These are phyloP conservation scores for Henricia sp. DNA, from an alignment of 53 echinoderm and acorn worm genomes.

Conservation along the genomic window DNA sequence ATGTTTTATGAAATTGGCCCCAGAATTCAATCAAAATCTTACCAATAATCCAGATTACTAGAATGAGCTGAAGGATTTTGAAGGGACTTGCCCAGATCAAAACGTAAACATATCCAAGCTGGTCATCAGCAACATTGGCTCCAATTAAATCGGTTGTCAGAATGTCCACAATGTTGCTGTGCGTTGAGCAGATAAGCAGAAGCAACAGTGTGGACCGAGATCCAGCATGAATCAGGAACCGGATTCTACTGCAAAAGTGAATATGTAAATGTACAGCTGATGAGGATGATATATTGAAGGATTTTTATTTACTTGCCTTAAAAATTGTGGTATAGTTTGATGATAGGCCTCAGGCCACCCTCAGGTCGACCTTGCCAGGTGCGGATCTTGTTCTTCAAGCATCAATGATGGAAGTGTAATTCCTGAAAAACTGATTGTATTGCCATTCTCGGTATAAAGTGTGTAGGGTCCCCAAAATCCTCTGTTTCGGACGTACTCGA, in stretches of 20 bases:
- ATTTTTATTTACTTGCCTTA: too few relatives aligned
- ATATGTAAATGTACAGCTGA: neutral
- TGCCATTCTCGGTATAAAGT: too few relatives aligned
- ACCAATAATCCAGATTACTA: conserved; percentile 9
- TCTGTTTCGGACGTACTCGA: too few relatives aligned
- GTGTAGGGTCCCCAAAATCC: too few relatives aligned
- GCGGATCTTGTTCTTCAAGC: too few relatives aligned
- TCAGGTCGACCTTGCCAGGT: too few relatives aligned
- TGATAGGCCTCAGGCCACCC: too few relatives aligned
- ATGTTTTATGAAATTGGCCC: neutral
- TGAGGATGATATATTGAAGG: too few relatives aligned
- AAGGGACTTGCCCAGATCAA: neutral
- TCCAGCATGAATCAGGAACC: conserved; percentile 53
- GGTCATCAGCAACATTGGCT: neutral
- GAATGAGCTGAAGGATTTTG: neutral
- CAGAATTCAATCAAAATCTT: neutral
- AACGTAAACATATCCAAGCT: neutral
- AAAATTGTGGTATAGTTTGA: too few relatives aligned
- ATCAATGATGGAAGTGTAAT: too few relatives aligned
- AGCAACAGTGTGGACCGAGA: conserved; percentile 30
- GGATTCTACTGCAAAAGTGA: conserved; percentile 33
- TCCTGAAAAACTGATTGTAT: too few relatives aligned
- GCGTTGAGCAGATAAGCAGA: conserved; percentile 32
- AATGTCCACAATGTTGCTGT: neutral
- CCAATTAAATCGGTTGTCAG: neutral